phyloP scores from a whole-genome alignment of 2,888 invertebrate genomes.

The Conistra vaccinii region DNA sequence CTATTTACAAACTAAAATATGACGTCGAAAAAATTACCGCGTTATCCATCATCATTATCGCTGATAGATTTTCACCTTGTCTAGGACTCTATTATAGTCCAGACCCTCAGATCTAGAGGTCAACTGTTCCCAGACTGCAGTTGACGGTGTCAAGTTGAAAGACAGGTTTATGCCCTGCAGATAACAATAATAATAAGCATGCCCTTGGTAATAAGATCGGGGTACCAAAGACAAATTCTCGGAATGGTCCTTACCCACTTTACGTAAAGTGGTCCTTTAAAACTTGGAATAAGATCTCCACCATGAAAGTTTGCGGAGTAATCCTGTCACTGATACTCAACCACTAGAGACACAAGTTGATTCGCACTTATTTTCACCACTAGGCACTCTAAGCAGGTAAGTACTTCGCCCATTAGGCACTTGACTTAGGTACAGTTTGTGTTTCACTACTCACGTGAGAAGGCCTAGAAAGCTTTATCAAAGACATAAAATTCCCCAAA shows the following conservation, averaged over 20 bases:
- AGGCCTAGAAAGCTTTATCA: no score
- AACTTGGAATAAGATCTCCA: background rate
- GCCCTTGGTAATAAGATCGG: background rate
- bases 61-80: no score
- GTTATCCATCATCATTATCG: background rate
- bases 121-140: background rate
- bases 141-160: background rate
- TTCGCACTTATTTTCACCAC: background rate
- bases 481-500: no score
- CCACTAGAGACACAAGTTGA: background rate
- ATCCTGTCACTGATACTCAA: background rate
- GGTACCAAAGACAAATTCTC: background rate
- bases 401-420: background rate
- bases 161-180: background rate
- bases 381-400: background rate
- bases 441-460: background rate
- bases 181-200: background rate
- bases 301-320: background rate
- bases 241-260: conserved; percentile 3
- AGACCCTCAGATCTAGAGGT: background rate
- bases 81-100: no score
- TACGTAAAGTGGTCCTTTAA: conserved; percentile 10
- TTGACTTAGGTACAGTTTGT: background rate
- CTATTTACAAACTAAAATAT: no score
- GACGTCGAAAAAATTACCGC: no score